Conservation (phyloP, 2,797 vertebrate species). For the Pangasius krempfi region DNA sequence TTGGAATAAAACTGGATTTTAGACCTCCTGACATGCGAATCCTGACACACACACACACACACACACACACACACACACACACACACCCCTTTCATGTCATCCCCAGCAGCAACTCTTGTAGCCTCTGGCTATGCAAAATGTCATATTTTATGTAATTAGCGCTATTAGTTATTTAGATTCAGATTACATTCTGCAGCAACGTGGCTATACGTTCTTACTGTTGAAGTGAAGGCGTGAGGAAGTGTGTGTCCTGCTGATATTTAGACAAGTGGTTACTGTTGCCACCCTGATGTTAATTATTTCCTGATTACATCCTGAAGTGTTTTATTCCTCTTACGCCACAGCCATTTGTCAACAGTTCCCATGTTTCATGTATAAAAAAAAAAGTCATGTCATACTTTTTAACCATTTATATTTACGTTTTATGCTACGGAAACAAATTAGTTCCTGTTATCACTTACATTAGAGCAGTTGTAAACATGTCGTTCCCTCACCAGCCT, state of each 20-base stretch:
- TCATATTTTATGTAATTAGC: conserved; percentile 66
- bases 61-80: conserved; percentile 13
- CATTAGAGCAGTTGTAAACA: not conserved
- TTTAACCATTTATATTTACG: not conserved
- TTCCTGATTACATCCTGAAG: not conserved
- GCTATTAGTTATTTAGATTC: conserved; percentile 62
- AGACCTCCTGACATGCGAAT: not conserved
- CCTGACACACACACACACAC: conserved; percentile 1
- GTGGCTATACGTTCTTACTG: conserved; percentile 48
- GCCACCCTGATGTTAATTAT: not conserved
- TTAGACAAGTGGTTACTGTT: conserved; percentile 46
- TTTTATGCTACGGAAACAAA: no score
- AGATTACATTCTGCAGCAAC: conserved; percentile 60
- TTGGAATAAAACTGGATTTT: not conserved
- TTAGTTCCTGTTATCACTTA: not conserved
- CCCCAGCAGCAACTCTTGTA: conserved; percentile 43
- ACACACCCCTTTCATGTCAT: not conserved
- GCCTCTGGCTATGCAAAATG: conserved; percentile 57
- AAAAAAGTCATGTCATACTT: not conserved
- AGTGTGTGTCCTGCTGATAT: conserved; percentile 58
- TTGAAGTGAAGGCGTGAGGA: not conserved
- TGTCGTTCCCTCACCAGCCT: not conserved
- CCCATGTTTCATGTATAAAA: not conserved
- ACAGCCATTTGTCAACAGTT: not conserved
- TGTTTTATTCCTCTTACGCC: conserved; percentile 31